Conservation (phyloP, 2,888 invertebrate genomes). For the Panorpa germanica region DNA sequence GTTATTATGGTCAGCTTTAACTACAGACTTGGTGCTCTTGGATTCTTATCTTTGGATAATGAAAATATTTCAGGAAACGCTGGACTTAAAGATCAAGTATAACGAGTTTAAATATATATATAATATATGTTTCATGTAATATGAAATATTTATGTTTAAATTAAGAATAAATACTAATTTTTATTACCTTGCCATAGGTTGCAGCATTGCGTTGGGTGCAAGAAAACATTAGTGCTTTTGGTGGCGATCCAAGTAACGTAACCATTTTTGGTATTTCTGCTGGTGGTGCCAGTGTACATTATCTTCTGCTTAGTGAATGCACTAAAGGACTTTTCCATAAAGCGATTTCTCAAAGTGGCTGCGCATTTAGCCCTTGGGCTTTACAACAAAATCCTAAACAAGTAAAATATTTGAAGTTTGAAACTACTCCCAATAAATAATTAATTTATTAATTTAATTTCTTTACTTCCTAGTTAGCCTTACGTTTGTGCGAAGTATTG, state of each 20-base stretch:
- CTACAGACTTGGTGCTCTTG: constrained; percentile 28
- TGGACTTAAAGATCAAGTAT: constrained; percentile 27
- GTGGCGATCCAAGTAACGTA: constrained; percentile 25
- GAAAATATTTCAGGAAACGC: constrained; percentile 26
- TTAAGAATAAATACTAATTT: no score
- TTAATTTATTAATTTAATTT: no score
- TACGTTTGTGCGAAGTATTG: no score
- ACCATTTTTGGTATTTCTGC: constrained; percentile 28
- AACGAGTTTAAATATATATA: no score
- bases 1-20: constrained; percentile 30
- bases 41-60: constrained; percentile 26
- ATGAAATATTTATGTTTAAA: no score
- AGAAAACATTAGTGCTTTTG: constrained; percentile 22
- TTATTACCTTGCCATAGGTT: no score
- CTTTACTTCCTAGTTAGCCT: no score
- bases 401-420: no score
- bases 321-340: constrained; percentile 24
- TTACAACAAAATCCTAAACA: no score
- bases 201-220: constrained; percentile 26
- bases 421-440: no score
- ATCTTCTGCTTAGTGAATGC: constrained; percentile 22
- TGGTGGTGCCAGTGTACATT: constrained; percentile 22
- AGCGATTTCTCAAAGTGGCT: constrained; percentile 23
- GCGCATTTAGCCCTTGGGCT: constrained; percentile 22
- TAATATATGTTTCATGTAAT: no score